Evolutionary conservation across 2,888 invertebrate genomes (phyloP), one percentile per base, ranked within the genome.

Genomic region (Neocrepidodera transversa): DNA sequence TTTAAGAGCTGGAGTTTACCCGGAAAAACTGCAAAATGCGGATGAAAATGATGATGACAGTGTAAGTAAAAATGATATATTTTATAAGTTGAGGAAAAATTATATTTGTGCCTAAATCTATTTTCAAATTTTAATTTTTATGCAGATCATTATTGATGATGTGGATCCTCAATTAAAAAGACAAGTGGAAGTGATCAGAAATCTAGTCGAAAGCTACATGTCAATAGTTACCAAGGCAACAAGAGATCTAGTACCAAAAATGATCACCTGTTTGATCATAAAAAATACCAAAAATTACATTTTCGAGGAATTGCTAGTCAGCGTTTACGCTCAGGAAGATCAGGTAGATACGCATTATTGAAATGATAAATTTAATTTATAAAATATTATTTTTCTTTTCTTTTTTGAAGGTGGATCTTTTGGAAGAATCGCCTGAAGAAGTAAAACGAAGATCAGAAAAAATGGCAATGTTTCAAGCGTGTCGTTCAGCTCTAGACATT

Each of bases 201-300:
- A 99, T 82, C 85, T 99, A 73, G 99, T 99, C 11, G 99, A 99
- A 80, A 99, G 98, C 10, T 99, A 99, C 84, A 97, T 98, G 96
- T 93, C 93, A 79, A 99, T 99, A 76, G 95, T 99, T 56, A 97
- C 97, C 62, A 99, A 99, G 83, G 97, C 98, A 16, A 97, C 97
- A 64, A 87, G 97, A 56, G 99, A 99, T 82, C 87, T 99, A 76
- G 96, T 99, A 73, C 99, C 99, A 72, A 99, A 99, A 83, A 91
- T 94, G 53, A 95, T 99, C 74, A 99, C 99, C 96, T 91, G 93
- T 86, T 85, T 98, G 78, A 93, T 98, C 77, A 96, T 99, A 70
- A 98, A 98, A 79, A 91, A 96, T 82, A 87, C 92, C 77, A 97
- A 97, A 84, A 94, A 96, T 78, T 99, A 98, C 81, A 97, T 99